phyloP scores from a whole-genome alignment of 1,140 invertebrate species.

The Gyrodactylus salaris region DNA sequence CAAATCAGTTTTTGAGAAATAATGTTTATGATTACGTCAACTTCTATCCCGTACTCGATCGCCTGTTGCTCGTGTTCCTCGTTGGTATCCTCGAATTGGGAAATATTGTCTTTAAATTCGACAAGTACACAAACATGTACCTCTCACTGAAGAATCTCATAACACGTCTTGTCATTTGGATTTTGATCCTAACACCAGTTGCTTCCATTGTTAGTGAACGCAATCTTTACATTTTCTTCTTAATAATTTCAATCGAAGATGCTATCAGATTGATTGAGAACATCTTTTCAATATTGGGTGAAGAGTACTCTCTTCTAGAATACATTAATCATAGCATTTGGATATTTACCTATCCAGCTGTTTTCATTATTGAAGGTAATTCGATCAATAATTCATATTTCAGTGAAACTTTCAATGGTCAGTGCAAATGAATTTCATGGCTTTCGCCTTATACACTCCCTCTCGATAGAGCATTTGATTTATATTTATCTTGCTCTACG shows the following conservation, averaged over 20 bases:
- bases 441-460: neutral
- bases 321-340: neutral
- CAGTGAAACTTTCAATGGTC: neutral
- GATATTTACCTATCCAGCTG: neutral
- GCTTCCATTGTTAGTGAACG: neutral
- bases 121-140: neutral
- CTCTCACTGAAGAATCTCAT: neutral
- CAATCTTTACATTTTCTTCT: neutral
- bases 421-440: neutral
- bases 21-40: neutral
- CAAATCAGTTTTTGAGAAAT: too few species aligned
- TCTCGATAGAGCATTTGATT: neutral
- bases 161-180: neutral
- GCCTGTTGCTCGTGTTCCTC: neutral
- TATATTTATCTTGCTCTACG: neutral
- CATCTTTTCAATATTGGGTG: neutral
- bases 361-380: neutral
- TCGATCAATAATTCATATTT: too few species aligned
- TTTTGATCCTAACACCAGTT: neutral
- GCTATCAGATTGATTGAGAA: neutral
- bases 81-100: neutral
- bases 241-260: neutral
- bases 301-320: neutral
- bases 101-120: neutral
- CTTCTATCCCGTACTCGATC: neutral